Evolutionary conservation across 1,140 invertebrate genomes (phyloP).

Genomic region (Pectinophora gossypiella): DNA sequence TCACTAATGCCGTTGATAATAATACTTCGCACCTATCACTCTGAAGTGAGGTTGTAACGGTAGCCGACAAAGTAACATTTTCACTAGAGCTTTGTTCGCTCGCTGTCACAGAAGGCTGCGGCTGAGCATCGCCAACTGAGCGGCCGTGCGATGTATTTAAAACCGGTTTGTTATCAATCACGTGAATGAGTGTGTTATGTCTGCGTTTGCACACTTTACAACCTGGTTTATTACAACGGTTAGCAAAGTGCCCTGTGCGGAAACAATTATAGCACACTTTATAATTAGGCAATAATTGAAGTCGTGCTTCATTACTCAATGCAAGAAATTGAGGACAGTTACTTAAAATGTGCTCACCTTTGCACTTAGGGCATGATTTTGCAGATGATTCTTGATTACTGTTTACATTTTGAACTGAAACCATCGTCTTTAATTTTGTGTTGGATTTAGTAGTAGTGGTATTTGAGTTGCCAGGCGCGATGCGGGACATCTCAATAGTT

Average conservation of each 20-base stretch:
- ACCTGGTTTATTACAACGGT: neutral
- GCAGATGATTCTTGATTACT: neutral
- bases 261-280: slow-evolving; percentile 6
- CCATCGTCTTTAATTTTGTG: neutral
- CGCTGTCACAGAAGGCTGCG: too few species aligned
- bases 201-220: slow-evolving; percentile 5
- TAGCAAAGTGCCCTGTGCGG: neutral
- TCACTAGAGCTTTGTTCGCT: neutral
- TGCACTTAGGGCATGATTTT: neutral
- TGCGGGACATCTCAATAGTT: neutral
- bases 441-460: neutral
- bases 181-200: neutral
- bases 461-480: neutral
- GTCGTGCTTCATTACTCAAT: neutral
- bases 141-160: neutral
- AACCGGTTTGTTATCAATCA: neutral
- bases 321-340: slow-evolving; percentile 4
- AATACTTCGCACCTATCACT: neutral
- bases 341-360: neutral
- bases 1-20: slow-evolving; percentile 8
- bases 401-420: neutral
- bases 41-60: neutral
- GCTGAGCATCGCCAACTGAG: neutral
- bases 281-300: neutral
- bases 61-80: neutral